Percentiles rank a stretch among this genome's conserved stretches.
Evolutionary conservation across 2,888 invertebrate species (phyloP).

Genomic region (Neoitamus cyanurus): DNA sequence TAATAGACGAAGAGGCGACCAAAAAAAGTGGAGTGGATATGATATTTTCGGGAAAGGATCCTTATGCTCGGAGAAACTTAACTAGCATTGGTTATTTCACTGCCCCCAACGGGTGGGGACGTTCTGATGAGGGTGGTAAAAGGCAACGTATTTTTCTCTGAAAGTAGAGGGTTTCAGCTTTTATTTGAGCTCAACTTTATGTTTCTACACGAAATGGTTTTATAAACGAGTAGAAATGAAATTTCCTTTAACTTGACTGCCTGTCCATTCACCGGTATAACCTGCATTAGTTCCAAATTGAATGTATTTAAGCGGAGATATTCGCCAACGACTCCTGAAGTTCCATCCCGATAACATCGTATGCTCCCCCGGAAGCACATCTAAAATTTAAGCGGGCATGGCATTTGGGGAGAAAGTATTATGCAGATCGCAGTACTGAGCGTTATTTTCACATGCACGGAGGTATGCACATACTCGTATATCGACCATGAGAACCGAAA

Average conservation of each 20-base stretch:
- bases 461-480: too few relatives aligned
- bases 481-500: not conserved
- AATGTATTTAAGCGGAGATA: not conserved
- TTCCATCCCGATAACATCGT: not conserved
- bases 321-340: not conserved
- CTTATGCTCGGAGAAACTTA: too few relatives aligned
- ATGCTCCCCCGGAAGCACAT: not conserved
- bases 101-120: too few relatives aligned
- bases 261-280: not conserved
- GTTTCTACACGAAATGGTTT: not conserved
- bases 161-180: too few relatives aligned
- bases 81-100: too few relatives aligned
- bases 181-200: not conserved
- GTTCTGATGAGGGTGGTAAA: too few relatives aligned
- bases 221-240: not conserved
- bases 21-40: too few relatives aligned
- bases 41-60: too few relatives aligned
- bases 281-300: not conserved
- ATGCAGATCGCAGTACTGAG: not conserved
- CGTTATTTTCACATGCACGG: not conserved
- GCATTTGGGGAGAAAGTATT: not conserved
- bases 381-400: not conserved
- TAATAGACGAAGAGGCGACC: too few relatives aligned
- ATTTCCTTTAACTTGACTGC: not conserved
- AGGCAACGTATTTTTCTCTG: too few relatives aligned